These are phyloP conservation scores for Polydrusus tereticollis DNA, from an alignment of 2,888 invertebrate species.

Conservation along the genomic window DNA sequence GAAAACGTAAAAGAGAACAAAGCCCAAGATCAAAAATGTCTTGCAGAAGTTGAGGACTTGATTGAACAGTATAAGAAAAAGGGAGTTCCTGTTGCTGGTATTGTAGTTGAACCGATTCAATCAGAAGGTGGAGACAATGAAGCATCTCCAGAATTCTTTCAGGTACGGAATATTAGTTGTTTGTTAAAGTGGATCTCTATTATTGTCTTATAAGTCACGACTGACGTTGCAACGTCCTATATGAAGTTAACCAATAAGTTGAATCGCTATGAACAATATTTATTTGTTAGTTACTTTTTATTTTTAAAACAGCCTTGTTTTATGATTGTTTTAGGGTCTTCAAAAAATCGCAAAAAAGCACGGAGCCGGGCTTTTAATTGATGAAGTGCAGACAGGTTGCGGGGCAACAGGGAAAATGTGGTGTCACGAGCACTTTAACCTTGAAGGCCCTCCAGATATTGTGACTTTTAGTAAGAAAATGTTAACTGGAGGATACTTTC, in stretches of 20 bases:
- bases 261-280: too few relatives aligned
- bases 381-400: conserved; percentile 98
- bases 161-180: conserved; percentile 60
- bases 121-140: conserved; percentile 98
- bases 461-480: conserved; percentile 99
- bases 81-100: conserved; percentile 87
- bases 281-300: not conserved
- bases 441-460: conserved; percentile 89
- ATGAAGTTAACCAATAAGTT: too few relatives aligned
- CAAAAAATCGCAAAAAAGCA: conserved; percentile 85
- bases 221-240: too few relatives aligned
- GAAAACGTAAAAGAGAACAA: conserved; percentile 84
- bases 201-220: too few relatives aligned
- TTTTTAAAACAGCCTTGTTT: not conserved
- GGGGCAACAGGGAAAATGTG: conserved; percentile 99
- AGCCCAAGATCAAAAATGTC: conserved; percentile 82
- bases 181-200: too few relatives aligned
- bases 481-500: conserved; percentile 95
- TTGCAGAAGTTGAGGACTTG: conserved; percentile 78
- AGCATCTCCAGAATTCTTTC: conserved; percentile 92
- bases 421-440: conserved; percentile 94
- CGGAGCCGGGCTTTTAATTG: conserved; percentile 86
- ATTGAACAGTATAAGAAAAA: conserved; percentile 80
- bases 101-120: conserved; percentile 96
- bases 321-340: conserved; percentile 67